phyloP scores from a whole-genome alignment of 1,140 invertebrate genomes.

The Drosophila ironensis region DNA sequence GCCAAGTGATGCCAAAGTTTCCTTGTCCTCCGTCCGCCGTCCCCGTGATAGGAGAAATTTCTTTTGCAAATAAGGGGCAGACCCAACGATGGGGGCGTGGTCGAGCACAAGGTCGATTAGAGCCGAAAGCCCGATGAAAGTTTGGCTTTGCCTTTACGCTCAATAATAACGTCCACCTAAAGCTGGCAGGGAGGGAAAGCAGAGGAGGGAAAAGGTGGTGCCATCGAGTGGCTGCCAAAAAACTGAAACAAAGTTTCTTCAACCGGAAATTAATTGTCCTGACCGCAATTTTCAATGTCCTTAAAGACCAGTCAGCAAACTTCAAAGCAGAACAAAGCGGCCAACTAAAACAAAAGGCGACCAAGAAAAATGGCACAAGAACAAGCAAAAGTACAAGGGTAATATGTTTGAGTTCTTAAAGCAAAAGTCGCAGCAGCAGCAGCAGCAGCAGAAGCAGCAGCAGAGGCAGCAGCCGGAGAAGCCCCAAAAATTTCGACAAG shows the following conservation, averaged over 20 bases:
- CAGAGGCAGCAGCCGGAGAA: no score
- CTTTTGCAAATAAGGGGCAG: conserved; percentile 4
- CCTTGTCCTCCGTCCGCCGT: no score
- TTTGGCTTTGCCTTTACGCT: conserved; percentile 46
- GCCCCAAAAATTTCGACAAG: conserved; percentile 68
- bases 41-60: conserved; percentile 28
- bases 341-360: conserved; percentile 63
- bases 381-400: conserved; percentile 67
- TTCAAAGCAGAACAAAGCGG: conserved; percentile 71
- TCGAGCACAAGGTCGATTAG: conserved; percentile 52
- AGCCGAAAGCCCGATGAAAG: conserved; percentile 18
- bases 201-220: neutral
- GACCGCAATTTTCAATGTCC: conserved; percentile 78
- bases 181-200: neutral
- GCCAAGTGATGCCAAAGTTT: conserved; percentile 14
- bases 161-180: conserved; percentile 43
- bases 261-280: conserved; percentile 78
- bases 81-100: neutral
- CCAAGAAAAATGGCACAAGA: conserved; percentile 56
- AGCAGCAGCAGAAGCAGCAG: no score
- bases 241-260: conserved; percentile 72
- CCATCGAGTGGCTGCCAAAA: conserved; percentile 55
- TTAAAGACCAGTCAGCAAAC: conserved; percentile 75
- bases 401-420: conserved; percentile 68
- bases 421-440: conserved; percentile 20